Percentiles rank a stretch among this genome's conserved stretches.
These are phyloP conservation scores for Babylonia areolata DNA, from an alignment of 1,140 invertebrate genomes.

Conservation along the genomic window DNA sequence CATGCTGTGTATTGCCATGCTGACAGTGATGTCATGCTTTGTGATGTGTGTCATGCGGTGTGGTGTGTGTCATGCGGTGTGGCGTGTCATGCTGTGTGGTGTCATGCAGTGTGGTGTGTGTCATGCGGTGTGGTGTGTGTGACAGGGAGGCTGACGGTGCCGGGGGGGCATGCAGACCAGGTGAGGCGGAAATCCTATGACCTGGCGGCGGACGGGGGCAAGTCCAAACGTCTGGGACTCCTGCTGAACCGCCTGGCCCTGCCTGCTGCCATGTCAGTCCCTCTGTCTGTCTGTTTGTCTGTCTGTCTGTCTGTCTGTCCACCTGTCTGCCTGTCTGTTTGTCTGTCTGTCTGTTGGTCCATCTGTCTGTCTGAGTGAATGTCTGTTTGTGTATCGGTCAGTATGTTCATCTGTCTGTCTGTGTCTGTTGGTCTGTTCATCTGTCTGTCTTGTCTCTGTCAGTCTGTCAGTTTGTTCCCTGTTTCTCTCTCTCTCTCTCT, in stretches of 20 bases:
- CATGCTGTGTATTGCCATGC: too few relatives aligned
- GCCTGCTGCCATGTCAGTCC: conserved; percentile 31
- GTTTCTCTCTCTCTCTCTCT: not conserved
- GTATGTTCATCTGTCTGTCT: not conserved
- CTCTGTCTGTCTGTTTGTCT: not conserved
- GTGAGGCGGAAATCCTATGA: conserved; percentile 38
- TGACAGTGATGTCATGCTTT: too few relatives aligned
- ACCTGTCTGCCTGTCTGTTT: not conserved
- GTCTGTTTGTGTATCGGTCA: not conserved
- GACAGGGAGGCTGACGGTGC: conserved; percentile 25
- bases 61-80: too few relatives aligned
- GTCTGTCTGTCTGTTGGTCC: not conserved
- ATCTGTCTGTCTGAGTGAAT: not conserved
- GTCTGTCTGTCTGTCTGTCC: not conserved
- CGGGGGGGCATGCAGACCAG: not conserved
- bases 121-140: too few relatives aligned
- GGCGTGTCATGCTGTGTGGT: too few relatives aligned
- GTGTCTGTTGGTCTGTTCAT: not conserved
- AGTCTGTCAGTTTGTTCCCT: not conserved
- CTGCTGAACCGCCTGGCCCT: conserved; percentile 30
- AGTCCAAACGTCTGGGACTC: conserved; percentile 31
- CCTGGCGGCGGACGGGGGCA: conserved; percentile 34
- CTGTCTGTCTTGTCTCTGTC: not conserved
- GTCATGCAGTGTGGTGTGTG: too few relatives aligned
- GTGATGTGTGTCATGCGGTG: too few relatives aligned